A percentile compares a stretch with the other conserved stretches of the same genome.
phyloP scores from a whole-genome alignment of 2,888 invertebrate species.

The Drosophila phalerata region DNA sequence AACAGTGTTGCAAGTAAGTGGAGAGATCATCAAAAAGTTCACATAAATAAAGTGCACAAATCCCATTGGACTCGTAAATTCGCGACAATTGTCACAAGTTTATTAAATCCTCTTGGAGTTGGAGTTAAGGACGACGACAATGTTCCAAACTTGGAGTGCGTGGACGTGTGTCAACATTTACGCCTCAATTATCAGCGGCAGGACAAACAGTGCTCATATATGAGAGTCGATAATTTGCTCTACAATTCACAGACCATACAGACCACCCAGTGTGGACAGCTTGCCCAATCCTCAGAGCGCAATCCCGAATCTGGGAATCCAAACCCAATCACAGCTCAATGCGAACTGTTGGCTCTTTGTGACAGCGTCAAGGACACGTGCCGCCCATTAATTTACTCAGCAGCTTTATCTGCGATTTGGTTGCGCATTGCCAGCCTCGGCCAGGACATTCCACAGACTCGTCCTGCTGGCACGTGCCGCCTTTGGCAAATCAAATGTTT shows the following conservation, averaged over 20 bases:
- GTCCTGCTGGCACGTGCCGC: slow-evolving; percentile 70
- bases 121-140: slow-evolving; percentile 45
- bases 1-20: slow-evolving; percentile 50
- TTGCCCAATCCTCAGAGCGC: slow-evolving; percentile 24
- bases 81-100: slow-evolving; percentile 37
- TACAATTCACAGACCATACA: slow-evolving; percentile 50
- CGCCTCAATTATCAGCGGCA: slow-evolving; percentile 73
- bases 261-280: slow-evolving; percentile 70
- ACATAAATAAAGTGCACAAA: not conserved
- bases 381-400: slow-evolving; percentile 84
- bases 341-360: slow-evolving; percentile 34
- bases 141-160: slow-evolving; percentile 25
- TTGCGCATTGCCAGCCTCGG: slow-evolving; percentile 66
- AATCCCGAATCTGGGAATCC: slow-evolving; percentile 8
- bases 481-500: slow-evolving; percentile 81
- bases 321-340: slow-evolving; percentile 22
- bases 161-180: slow-evolving; percentile 79
- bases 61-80: slow-evolving; percentile 46
- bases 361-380: slow-evolving; percentile 75
- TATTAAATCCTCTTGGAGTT: slow-evolving; percentile 41
- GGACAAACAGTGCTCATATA: slow-evolving; percentile 39
- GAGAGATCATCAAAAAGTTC: slow-evolving; percentile 27
- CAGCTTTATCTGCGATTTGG: slow-evolving; percentile 76
- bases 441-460: slow-evolving; percentile 10
- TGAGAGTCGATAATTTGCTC: slow-evolving; percentile 70